phyloP scores from a whole-genome alignment of 1,140 invertebrate species.

The Heliconius nattereri region DNA sequence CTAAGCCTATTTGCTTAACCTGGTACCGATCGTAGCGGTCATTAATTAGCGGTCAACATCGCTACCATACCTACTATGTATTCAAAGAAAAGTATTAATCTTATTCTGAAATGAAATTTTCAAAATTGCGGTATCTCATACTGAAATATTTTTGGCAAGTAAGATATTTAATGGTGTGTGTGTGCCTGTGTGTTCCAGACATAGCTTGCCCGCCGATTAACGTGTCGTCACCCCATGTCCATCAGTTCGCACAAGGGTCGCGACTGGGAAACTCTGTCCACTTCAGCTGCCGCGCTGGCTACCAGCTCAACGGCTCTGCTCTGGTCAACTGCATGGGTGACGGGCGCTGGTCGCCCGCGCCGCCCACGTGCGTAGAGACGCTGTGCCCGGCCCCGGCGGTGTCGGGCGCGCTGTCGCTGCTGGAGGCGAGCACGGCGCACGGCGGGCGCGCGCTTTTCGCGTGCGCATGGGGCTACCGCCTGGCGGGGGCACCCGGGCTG shows the following conservation, averaged over 20 bases:
- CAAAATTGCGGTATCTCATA: too few relatives aligned
- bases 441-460: slow-evolving; percentile 88
- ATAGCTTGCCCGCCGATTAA: slow-evolving; percentile 57
- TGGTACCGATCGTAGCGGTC: too few relatives aligned
- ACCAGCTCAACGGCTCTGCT: slow-evolving; percentile 64
- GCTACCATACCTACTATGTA: too few relatives aligned
- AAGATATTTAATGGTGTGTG: background rate
- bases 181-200: slow-evolving; percentile 43
- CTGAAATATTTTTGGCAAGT: background rate
- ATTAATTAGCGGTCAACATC: too few relatives aligned
- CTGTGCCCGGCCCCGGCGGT: slow-evolving; percentile 85
- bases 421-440: slow-evolving; percentile 82
- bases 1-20: too few relatives aligned
- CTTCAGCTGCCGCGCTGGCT: slow-evolving; percentile 70
- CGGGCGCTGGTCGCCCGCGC: slow-evolving; percentile 87
- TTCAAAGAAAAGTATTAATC: too few relatives aligned
- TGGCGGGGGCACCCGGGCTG: slow-evolving; percentile 87
- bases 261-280: slow-evolving; percentile 63
- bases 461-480: slow-evolving; percentile 90
- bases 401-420: slow-evolving; percentile 79
- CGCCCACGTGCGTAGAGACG: slow-evolving; percentile 88
- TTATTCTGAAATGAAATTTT: too few relatives aligned
- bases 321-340: slow-evolving; percentile 66
- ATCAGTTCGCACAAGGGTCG: slow-evolving; percentile 62
- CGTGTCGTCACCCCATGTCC: slow-evolving; percentile 50